These are phyloP conservation scores for Caenorhabditis sulstoni DNA, from an alignment of 2,888 invertebrate species.

Conservation along the genomic window DNA sequence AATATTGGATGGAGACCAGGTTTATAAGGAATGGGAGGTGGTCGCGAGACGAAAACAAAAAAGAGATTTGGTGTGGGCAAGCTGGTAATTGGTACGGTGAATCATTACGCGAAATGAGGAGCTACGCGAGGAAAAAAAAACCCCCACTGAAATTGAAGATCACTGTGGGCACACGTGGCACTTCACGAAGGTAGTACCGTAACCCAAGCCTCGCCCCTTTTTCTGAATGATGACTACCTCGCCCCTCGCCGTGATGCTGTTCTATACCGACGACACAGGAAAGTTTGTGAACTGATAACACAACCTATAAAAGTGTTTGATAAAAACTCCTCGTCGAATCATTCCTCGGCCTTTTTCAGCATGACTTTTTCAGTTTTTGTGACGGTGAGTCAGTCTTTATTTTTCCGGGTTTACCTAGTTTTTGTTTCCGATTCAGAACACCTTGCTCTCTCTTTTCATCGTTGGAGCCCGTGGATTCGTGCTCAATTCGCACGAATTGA, in stretches of 20 bases:
- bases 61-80: too few species aligned
- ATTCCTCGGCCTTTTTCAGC: not conserved
- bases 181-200: too few species aligned
- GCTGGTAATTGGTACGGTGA: not conserved
- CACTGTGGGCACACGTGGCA: too few species aligned
- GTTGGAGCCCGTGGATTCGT: not conserved
- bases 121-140: too few species aligned
- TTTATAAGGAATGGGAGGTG: not conserved
- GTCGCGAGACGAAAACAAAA: too few species aligned
- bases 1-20: not conserved
- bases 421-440: not conserved
- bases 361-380: slow-evolving; percentile 1
- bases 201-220: not conserved
- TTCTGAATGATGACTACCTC: not conserved
- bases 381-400: not conserved
- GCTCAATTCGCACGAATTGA: not conserved
- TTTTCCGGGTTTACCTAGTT: not conserved
- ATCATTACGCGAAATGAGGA: not conserved
- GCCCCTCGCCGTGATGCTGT: not conserved
- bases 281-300: not conserved
- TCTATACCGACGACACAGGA: not conserved
- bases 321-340: not conserved
- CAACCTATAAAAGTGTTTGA: slow-evolving; percentile 8
- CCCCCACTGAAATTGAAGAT: too few species aligned
- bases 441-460: not conserved